Base-by-base conservation (phyloP, 2,888 invertebrate species). In the Dendrolimus houi region DNA sequence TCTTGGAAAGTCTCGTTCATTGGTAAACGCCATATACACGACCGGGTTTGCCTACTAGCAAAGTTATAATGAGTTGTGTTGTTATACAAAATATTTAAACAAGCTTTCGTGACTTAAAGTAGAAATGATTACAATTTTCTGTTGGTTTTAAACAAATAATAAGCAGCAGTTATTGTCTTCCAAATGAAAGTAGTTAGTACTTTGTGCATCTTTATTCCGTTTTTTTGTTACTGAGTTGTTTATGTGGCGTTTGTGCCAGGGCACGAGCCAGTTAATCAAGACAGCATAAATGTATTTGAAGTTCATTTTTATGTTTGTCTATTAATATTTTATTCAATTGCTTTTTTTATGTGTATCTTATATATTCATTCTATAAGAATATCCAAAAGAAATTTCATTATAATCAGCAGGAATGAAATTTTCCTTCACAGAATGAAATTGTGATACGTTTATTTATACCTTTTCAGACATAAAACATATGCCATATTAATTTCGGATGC, bases 21-120 rank as follows among this genome's bases (percentile, higher is more conserved):
- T 29, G 29, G 29, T 29, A 29, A 29, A 29, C 29, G 6, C 0
- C 47, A 12, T 47, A 47, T 47, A 0, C 12, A 0, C 9, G 47
- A 47, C 60, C 57, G 62, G 68, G 69, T 74, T 74, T 71, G 66
- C 67, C 63, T 68, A 65, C 66, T 60, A 63, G 59, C 66, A 57
- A 78, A 79, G 75, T 81, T 80, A 72, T 79, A 80, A 80, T 76
- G 77, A 81, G 76, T 77, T 74, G 68, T 66, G 67, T 70, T 68
- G 71, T 74, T 70, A 64, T 67, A 66, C 56, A 54, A 56, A 58
- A 64, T 69, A 71, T 71, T 72, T 70, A 67, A 71, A 68, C 67
- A 66, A 69, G 67, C 66, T 62, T 70, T 71, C 72, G 75, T 76
- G 74, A 76, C 73, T 72, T 60, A 60, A 60, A 60, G 59, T 62